Conservation (phyloP, 2,888 invertebrate genomes). For the Cacoxenus indagator region DNA sequence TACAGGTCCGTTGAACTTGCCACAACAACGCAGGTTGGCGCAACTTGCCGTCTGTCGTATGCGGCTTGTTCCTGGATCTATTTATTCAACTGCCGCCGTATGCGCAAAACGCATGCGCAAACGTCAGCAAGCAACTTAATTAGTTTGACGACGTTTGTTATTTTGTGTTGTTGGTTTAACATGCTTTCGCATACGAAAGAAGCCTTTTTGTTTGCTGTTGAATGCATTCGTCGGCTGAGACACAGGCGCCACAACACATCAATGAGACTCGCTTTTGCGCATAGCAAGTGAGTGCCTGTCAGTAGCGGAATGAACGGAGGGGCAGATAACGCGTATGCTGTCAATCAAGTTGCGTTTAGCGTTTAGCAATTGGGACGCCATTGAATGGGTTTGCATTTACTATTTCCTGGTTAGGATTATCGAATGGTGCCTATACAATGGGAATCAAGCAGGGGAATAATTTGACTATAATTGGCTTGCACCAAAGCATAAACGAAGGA, state of each 20-base stretch:
- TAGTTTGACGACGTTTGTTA: constrained; percentile 45
- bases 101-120: constrained; percentile 22
- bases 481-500: no score
- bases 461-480: no score
- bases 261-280: not conserved
- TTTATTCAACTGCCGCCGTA: not conserved
- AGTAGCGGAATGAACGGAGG: no score
- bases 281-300: not conserved
- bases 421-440: not conserved
- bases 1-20: not conserved
- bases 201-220: constrained; percentile 18
- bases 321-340: not conserved
- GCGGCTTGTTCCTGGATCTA: not conserved
- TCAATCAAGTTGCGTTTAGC: constrained; percentile 1
- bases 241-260: not conserved
- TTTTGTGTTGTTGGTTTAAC: constrained; percentile 19
- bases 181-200: no score
- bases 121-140: constrained; percentile 50
- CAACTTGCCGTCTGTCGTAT: not conserved
- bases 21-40: no score
- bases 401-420: not conserved
- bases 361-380: not conserved
- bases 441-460: no score
- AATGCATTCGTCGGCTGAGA: not conserved
- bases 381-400: not conserved